Conservation (phyloP, 1,140 invertebrate genomes). For the Bactericera cockerelli region DNA sequence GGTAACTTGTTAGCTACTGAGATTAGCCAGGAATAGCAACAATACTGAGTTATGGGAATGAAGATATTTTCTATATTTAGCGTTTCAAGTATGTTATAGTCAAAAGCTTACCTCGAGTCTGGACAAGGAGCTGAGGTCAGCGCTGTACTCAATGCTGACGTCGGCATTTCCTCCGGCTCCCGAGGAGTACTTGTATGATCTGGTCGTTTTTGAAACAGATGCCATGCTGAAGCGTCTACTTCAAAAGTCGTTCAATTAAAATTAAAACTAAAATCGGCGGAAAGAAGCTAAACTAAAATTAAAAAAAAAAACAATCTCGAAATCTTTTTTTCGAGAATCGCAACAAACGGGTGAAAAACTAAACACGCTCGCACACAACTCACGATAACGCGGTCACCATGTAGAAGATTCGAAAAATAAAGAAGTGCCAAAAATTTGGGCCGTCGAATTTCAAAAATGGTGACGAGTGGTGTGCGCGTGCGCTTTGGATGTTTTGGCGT, state of each 20-base stretch:
- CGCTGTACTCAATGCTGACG: slow-evolving; percentile 84
- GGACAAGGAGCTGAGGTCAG: slow-evolving; percentile 78
- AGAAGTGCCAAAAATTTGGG: background rate
- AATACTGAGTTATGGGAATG: too few relatives aligned
- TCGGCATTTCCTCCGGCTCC: slow-evolving; percentile 61
- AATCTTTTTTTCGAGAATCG: background rate
- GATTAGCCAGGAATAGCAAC: too few relatives aligned
- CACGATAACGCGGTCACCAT: background rate
- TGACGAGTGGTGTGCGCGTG: too few relatives aligned
- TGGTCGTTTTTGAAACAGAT: slow-evolving; percentile 50
- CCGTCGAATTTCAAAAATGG: background rate
- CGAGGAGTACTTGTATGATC: slow-evolving; percentile 66
- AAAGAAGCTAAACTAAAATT: background rate
- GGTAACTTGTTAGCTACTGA: too few relatives aligned
- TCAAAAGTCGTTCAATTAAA: slow-evolving; percentile 2
- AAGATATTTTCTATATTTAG: too few relatives aligned
- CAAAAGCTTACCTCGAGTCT: slow-evolving; percentile 77
- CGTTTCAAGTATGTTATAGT: too few relatives aligned
- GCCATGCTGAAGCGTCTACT: slow-evolving; percentile 9
- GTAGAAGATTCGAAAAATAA: background rate
- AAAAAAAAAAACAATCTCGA: slow-evolving; percentile 9
- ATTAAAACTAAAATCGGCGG: background rate
- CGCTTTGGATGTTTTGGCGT: too few relatives aligned
- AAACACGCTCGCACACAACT: slow-evolving; percentile 4
- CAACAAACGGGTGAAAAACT: too few relatives aligned